A percentile compares a stretch with the other conserved stretches of the same genome.
Conservation (phyloP, 1,140 invertebrate species). For the Proctacanthus coquilletti region DNA sequence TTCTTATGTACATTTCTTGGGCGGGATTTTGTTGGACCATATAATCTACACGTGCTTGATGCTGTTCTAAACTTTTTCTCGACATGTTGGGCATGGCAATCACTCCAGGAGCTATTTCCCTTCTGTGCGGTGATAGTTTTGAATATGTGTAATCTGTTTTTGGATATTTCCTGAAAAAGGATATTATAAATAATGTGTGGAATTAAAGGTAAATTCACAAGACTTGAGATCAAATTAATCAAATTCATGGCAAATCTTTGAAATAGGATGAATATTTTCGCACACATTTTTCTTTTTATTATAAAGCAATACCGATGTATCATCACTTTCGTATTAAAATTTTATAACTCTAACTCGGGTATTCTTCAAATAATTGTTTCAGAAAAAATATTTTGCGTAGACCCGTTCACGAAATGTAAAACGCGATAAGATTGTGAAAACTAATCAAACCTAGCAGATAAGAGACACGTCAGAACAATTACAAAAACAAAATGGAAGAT, state of each 20-base stretch:
- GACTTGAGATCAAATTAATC: no score
- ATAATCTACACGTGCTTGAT: constrained; percentile 20
- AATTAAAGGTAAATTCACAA: constrained; percentile 2
- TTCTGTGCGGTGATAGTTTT: constrained; percentile 50
- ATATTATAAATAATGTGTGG: constrained; percentile 4
- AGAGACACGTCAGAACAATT: no score
- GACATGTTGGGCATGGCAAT: constrained; percentile 73
- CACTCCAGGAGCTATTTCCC: constrained; percentile 57
- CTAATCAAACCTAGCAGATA: no score
- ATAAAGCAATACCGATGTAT: no score
- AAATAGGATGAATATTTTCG: background rate
- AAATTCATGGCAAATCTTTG: background rate
- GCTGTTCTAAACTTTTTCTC: constrained; percentile 37
- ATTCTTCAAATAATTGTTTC: no score
- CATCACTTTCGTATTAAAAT: no score
- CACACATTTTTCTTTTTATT: no score
- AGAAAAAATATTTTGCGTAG: no score
- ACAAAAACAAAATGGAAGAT: no score
- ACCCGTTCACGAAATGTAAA: no score
- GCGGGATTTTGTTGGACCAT: constrained; percentile 21
- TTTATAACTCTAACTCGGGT: no score
- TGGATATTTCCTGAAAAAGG: constrained; percentile 46
- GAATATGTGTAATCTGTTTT: constrained; percentile 75
- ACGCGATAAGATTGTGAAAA: no score
- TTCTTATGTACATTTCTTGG: constrained; percentile 22